phyloP scores from a whole-genome alignment of 2,888 invertebrate species.

The Tricholauxania praeusta region DNA sequence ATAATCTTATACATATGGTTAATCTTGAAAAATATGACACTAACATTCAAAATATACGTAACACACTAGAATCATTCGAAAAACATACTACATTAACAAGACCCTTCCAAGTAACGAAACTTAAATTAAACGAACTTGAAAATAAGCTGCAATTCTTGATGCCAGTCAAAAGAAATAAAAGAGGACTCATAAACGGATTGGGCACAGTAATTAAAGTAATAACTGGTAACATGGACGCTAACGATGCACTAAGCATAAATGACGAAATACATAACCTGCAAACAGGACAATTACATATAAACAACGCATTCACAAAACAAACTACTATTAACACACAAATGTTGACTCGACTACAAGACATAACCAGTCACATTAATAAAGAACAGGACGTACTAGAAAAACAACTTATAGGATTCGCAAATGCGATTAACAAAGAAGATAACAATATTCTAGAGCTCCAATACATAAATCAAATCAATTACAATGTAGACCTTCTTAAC shows the following conservation, averaged over 20 bases:
- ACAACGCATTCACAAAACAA: constrained; percentile 27
- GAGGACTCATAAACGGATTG: constrained; percentile 41
- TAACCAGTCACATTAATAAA: constrained; percentile 43
- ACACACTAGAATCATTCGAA: too few relatives aligned
- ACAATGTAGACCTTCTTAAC: constrained; percentile 41
- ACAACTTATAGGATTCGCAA: constrained; percentile 30
- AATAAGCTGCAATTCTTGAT: constrained; percentile 30
- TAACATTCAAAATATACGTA: neutral
- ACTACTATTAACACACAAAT: constrained; percentile 39
- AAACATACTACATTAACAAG: neutral
- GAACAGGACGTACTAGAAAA: constrained; percentile 39
- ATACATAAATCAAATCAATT: constrained; percentile 33
- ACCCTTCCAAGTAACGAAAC: constrained; percentile 24
- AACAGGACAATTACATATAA: neutral
- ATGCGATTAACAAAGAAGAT: constrained; percentile 27
- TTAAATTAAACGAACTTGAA: constrained; percentile 37
- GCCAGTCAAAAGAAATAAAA: constrained; percentile 28
- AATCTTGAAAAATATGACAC: neutral
- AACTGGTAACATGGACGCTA: constrained; percentile 44
- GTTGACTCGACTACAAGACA: constrained; percentile 41
- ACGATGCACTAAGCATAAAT: constrained; percentile 34
- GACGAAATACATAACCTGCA: neutral
- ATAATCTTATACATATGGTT: neutral
- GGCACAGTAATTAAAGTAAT: constrained; percentile 39
- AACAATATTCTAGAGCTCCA: neutral